Base-by-base conservation (phyloP, 1,140 invertebrate species). In the Ectropis grisescens region DNA sequence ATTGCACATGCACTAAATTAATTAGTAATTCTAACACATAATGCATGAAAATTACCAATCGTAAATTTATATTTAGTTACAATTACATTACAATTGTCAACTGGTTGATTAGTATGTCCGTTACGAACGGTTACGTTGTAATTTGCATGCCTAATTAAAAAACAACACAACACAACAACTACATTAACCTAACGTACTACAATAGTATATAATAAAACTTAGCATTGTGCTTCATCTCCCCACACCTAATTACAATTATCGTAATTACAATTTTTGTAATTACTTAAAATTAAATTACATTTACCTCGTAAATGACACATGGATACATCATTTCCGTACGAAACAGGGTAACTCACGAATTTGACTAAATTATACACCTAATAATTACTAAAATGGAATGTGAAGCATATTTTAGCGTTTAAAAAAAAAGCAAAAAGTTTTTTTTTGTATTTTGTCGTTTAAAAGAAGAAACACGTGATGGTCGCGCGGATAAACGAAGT, bases 1-100 rank as follows among this genome's bases (percentile, higher is more conserved):
- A 69, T 62, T 74, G 59, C 65, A 75, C 67, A 51, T 68, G 66
- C 54, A 74, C 69, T 69, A 79, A 79, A 75, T 61, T 59, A 72
- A 56, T 52, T 33, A 55, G 30, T 30, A 13, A 38, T 30, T 33
- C 29, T 44, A 44, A 45, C 37, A 27, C 6, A 39, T n/a, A 32
- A 33, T 33, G 23, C 36, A 37, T 37, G 22, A 32, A 33, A 33
- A 33, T 32, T 26, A 31, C 11, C 16, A 19, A 19, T 19, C 3
- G n/a, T n/a, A n/a, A n/a, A n/a, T n/a, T n/a, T n/a, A n/a, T n/a
- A n/a, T n/a, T n/a, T n/a, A n/a, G n/a, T n/a, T n/a, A n/a, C n/a
- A n/a, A n/a, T n/a, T n/a, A n/a, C n/a, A n/a, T n/a, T n/a, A n/a
- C n/a, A n/a, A n/a, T n/a, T n/a, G n/a, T n/a, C n/a, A n/a, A n/a